These are phyloP conservation scores for Leptinotarsa juncta DNA, from an alignment of 2,888 invertebrate genomes.

Conservation along the genomic window DNA sequence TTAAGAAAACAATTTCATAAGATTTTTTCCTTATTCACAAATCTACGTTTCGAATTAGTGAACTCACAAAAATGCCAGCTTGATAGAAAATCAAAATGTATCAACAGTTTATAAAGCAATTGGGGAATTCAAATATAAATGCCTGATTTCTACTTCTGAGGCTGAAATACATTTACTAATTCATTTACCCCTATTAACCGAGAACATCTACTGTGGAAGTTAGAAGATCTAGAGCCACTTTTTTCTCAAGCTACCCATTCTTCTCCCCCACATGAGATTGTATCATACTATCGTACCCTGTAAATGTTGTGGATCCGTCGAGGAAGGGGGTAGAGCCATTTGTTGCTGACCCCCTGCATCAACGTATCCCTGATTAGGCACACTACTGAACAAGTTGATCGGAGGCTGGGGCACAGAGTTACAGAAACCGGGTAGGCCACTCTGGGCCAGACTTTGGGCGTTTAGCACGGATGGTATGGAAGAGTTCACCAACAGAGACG, in stretches of 20 bases:
- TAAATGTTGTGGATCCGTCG: constrained; percentile 77
- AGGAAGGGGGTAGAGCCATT: constrained; percentile 62
- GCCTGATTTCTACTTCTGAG: constrained; percentile 38
- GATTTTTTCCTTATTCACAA: too few relatives aligned
- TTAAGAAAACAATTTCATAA: too few relatives aligned
- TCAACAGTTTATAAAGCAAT: too few relatives aligned
- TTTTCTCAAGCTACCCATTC: constrained; percentile 83
- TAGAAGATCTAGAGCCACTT: constrained; percentile 77
- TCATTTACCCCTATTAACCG: constrained; percentile 25
- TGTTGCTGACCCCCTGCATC: constrained; percentile 55
- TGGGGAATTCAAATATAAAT: background rate
- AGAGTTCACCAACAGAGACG: constrained; percentile 68
- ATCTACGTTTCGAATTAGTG: too few relatives aligned
- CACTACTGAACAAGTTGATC: constrained; percentile 55
- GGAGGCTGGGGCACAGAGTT: constrained; percentile 54
- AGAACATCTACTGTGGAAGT: constrained; percentile 61
- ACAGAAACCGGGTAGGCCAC: constrained; percentile 56
- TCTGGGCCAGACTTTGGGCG: constrained; percentile 59
- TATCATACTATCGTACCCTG: constrained; percentile 96
- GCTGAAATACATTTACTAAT: background rate
- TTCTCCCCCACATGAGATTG: constrained; percentile 92
- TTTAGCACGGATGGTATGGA: constrained; percentile 54
- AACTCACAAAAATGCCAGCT: too few relatives aligned
- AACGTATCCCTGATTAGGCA: constrained; percentile 55
- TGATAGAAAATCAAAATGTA: too few relatives aligned